Evolutionary conservation across 2,888 invertebrate genomes (phyloP).

Genomic region (Mythimna vitellina): DNA sequence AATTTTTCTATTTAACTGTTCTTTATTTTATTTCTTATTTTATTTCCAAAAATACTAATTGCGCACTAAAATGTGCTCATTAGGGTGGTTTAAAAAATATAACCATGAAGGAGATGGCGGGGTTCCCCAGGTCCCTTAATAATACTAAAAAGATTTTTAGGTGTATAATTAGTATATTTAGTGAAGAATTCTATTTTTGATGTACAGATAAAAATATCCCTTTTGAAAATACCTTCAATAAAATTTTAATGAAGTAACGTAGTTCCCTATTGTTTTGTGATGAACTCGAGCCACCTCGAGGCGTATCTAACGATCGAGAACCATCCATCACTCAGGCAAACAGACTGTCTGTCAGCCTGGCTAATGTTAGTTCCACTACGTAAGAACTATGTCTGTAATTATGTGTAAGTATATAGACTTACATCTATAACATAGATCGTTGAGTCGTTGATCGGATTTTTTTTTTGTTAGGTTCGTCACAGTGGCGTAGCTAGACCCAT

Average conservation of each 20-base stretch:
- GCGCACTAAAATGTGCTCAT: too few species aligned
- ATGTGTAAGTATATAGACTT: constrained; percentile 5
- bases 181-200: too few species aligned
- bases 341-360: constrained; percentile 7
- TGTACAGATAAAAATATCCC: too few species aligned
- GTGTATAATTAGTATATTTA: too few species aligned
- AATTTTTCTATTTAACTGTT: too few species aligned
- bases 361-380: constrained; percentile 3
- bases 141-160: too few species aligned
- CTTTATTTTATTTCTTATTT: too few species aligned
- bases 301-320: constrained; percentile 22
- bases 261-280: not conserved
- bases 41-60: too few species aligned
- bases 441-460: not conserved
- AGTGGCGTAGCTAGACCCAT: too few species aligned
- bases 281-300: not conserved
- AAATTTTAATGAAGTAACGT: not conserved
- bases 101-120: too few species aligned
- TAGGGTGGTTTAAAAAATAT: too few species aligned
- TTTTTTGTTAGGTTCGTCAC: not conserved
- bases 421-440: not conserved
- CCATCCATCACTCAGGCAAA: constrained; percentile 39
- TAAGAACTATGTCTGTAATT: constrained; percentile 32
- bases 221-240: constrained; percentile 6
- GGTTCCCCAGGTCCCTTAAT: too few species aligned